Percentiles rank a stretch among this genome's conserved stretches.
phyloP scores from a whole-genome alignment of 2,888 invertebrate species.

The Dorcus hopei region DNA sequence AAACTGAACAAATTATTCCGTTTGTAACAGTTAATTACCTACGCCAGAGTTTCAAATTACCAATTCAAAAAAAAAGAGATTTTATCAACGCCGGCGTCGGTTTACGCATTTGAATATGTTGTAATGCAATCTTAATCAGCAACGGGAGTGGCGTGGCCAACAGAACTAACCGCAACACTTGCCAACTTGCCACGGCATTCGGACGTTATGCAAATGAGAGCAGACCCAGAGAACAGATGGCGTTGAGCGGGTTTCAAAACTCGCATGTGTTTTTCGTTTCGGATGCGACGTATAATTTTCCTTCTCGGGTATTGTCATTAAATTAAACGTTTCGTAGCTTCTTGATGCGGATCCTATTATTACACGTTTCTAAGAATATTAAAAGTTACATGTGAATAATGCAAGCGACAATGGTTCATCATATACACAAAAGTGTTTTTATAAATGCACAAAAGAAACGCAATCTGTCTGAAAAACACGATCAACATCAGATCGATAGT shows the following conservation, averaged over 20 bases:
- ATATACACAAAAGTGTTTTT: too few relatives aligned
- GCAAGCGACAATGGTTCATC: too few relatives aligned
- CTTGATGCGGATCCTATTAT: background rate
- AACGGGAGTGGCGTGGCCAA: constrained; percentile 42
- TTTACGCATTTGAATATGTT: constrained; percentile 36
- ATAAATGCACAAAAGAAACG: too few relatives aligned
- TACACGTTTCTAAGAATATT: background rate
- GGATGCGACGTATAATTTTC: constrained; percentile 25
- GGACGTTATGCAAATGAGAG: constrained; percentile 42
- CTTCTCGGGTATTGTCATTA: constrained; percentile 10
- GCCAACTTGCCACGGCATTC: constrained; percentile 41
- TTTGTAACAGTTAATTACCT: too few relatives aligned
- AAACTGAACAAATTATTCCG: too few relatives aligned
- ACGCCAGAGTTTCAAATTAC: too few relatives aligned
- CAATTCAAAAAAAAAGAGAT: background rate
- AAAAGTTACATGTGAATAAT: too few relatives aligned
- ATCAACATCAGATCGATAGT: too few relatives aligned
- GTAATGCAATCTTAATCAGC: constrained; percentile 44
- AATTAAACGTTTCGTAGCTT: background rate
- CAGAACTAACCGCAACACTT: constrained; percentile 24
- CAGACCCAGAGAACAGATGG: constrained; percentile 33
- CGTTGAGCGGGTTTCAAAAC: constrained; percentile 30
- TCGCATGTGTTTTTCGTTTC: constrained; percentile 26
- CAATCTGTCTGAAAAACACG: too few relatives aligned
- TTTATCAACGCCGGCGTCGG: background rate